phyloP scores from a whole-genome alignment of 1,140 invertebrate species.

The Branchinecta lindahli region DNA sequence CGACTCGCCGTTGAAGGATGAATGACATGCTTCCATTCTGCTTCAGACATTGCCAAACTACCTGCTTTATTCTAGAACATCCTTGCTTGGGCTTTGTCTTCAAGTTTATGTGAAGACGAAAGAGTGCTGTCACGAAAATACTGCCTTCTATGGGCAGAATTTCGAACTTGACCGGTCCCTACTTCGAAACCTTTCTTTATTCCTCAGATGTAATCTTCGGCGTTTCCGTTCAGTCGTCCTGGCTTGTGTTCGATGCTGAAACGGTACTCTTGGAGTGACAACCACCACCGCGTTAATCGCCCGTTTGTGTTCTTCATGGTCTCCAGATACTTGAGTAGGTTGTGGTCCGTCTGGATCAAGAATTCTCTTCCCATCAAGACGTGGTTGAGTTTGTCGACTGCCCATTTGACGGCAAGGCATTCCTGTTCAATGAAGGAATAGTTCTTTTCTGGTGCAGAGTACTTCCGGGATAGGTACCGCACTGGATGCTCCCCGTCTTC shows the following conservation, averaged over 20 bases:
- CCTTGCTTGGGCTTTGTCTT: too few species aligned
- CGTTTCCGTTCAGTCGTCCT: slow-evolving; percentile 13
- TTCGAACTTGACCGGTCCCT: too few species aligned
- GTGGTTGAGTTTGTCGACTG: slow-evolving; percentile 24
- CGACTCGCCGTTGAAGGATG: too few species aligned
- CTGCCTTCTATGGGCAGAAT: too few species aligned
- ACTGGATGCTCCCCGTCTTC: slow-evolving; percentile 26
- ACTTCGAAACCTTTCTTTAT: too few species aligned
- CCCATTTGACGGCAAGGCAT: slow-evolving; percentile 23
- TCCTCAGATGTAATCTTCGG: too few species aligned
- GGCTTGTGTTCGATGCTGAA: slow-evolving; percentile 23
- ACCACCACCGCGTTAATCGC: slow-evolving; percentile 25
- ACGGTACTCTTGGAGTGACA: slow-evolving; percentile 23
- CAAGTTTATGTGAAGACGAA: too few species aligned
- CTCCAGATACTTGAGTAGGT: slow-evolving; percentile 21
- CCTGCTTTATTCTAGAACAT: too few species aligned
- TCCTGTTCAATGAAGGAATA: slow-evolving; percentile 27
- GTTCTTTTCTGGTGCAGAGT: slow-evolving; percentile 24
- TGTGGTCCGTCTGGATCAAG: slow-evolving; percentile 23
- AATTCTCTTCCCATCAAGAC: slow-evolving; percentile 24
- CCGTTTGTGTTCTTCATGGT: slow-evolving; percentile 20
- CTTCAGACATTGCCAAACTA: too few species aligned
- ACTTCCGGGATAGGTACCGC: slow-evolving; percentile 27
- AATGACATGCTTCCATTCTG: too few species aligned
- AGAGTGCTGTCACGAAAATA: too few species aligned